Conservation (phyloP, 2,888 invertebrate genomes). For the Hyposoter dolosus region DNA sequence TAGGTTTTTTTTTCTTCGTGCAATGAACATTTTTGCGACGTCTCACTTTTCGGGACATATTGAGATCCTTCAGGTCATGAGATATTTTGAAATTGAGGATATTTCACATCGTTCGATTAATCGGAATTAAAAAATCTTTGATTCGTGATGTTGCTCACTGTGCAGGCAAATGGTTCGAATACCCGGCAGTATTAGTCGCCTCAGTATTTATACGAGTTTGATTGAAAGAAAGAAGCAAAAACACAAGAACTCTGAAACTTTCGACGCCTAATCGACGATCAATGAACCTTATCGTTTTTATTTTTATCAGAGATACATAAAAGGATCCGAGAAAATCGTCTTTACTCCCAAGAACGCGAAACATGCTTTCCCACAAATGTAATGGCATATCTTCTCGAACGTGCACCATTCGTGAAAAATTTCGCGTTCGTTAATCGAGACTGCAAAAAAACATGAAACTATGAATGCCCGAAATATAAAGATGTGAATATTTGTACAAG, state of each 20-base stretch:
- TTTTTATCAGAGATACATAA: background rate
- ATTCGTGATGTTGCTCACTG: background rate
- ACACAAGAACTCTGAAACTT: slow-evolving; percentile 7
- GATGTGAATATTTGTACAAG: slow-evolving; percentile 37
- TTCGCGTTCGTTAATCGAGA: slow-evolving; percentile 10
- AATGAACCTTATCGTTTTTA: slow-evolving; percentile 9
- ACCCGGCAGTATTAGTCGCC: slow-evolving; percentile 39
- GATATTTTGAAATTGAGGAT: background rate
- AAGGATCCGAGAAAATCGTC: slow-evolving; percentile 24
- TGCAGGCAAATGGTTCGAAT: background rate
- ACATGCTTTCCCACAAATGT: slow-evolving; percentile 44
- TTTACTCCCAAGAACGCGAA: slow-evolving; percentile 24
- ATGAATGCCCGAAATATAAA: background rate
- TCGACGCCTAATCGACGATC: background rate
- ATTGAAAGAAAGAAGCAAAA: slow-evolving; percentile 11
- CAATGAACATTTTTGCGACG: background rate
- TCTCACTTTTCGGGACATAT: background rate
- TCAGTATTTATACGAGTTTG: slow-evolving; percentile 35
- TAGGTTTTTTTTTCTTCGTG: background rate
- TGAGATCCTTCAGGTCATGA: background rate
- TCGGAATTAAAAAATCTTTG: background rate
- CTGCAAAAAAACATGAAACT: slow-evolving; percentile 1
- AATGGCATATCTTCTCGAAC: slow-evolving; percentile 43
- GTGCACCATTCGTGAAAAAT: slow-evolving; percentile 24
- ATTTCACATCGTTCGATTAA: background rate